phyloP scores from a whole-genome alignment of 1,140 invertebrate genomes.

The Ericerus pela region DNA sequence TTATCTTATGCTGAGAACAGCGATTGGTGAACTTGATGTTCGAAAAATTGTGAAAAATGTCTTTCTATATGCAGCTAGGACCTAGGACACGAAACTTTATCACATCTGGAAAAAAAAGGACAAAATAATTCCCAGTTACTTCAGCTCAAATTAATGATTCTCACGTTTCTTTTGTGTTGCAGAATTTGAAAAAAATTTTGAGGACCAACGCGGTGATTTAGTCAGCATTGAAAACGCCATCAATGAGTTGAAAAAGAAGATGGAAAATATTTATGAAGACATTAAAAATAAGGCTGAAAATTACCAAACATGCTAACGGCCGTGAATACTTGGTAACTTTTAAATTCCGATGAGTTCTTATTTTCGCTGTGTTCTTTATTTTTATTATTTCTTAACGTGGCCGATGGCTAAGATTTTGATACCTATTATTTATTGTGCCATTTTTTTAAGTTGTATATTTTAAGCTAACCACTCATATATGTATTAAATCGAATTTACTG shows the following conservation, averaged over 20 bases:
- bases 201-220: background rate
- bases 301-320: background rate
- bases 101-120: background rate
- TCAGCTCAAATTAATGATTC: background rate
- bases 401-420: too few species aligned
- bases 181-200: background rate
- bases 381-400: too few species aligned
- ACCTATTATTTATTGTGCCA: too few species aligned
- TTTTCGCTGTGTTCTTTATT: too few species aligned
- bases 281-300: background rate
- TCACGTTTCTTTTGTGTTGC: background rate
- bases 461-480: too few species aligned
- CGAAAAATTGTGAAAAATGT: background rate
- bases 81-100: too few species aligned
- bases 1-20: background rate
- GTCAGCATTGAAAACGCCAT: background rate
- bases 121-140: background rate
- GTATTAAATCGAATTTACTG: too few species aligned
- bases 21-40: background rate
- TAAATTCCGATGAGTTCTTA: too few species aligned
- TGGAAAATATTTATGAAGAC: background rate
- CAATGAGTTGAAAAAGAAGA: background rate
- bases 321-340: too few species aligned
- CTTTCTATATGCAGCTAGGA: too few species aligned
- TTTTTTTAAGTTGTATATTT: too few species aligned